Base-by-base conservation (phyloP, 2,888 invertebrate genomes). In the Labia minor region DNA sequence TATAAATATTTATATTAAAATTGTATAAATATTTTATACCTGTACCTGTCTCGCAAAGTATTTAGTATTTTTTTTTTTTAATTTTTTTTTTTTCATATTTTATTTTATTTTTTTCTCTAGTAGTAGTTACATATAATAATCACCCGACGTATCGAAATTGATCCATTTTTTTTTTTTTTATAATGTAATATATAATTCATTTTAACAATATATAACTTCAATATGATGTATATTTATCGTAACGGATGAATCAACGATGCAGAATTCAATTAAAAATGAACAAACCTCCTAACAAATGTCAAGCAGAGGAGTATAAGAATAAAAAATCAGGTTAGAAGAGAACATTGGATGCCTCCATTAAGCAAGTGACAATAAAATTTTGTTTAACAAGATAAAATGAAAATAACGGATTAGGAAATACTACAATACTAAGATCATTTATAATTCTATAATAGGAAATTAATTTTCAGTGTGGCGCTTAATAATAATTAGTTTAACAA, bases 1-100 rank as follows among this genome's bases (percentile, higher is more conserved):
- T 49, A 10, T 49, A 49, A 49, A 49, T 49, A 49, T 49, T 49
- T 49, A 49, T 49, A 49, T 49, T 49, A 49, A 49, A 49, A 49
- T 14, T 49, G 49, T 49, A 49, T 16, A 49, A 49, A 49, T 49
- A 49, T 49, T 8, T 49, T 49, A n/a, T 49, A n/a, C 49, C 49
- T 49, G 49, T 49, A 49, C 49, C 49, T 49, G 4, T 16, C 49
- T 11, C 49, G 3, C 26, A 26, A 26, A 8, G 3, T 49, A 8
- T 49, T n/a, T 49, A 4, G 14, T 49, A 8, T 49, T 49, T 49
- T 49, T 49, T 49, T 14, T 8, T 49, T 49, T 49, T 49, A 3
- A n/a, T 10, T 49, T 10, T 49, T 49, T 49, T n/a, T 49, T 49
- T 49, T 49, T n/a, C n/a, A n/a, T n/a, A n/a, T n/a, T n/a, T n/a